These are phyloP conservation scores for Thamnophis sirtalis DNA, from an alignment of 2,113 vertebrate genomes.

Conservation along the genomic window DNA sequence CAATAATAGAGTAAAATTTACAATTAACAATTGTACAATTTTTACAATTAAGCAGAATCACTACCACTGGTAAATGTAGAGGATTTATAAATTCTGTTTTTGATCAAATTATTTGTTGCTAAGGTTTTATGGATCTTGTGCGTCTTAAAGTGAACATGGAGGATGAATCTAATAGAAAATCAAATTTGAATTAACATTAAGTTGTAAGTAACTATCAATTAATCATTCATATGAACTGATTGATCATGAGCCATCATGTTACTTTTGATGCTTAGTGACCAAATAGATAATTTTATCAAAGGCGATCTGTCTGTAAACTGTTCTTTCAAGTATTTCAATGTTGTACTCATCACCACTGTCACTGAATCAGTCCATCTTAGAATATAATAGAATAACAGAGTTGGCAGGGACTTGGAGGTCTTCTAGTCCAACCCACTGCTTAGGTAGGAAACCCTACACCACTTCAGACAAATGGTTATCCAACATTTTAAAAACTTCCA, in stretches of 20 bases:
- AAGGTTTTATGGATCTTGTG: background rate
- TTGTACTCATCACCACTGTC: background rate
- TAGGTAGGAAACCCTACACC: too few species aligned
- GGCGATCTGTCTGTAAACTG: background rate
- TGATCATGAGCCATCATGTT: background rate
- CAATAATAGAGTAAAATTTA: background rate
- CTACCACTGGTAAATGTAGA: background rate
- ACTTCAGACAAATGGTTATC: too few species aligned
- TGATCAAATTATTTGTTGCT: background rate
- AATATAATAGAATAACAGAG: too few species aligned
- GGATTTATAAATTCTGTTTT: background rate
- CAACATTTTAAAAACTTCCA: too few species aligned
- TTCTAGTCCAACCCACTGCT: too few species aligned
- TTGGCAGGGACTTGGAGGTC: too few species aligned
- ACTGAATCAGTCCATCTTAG: too few species aligned
- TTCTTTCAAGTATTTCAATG: background rate
- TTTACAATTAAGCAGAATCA: background rate
- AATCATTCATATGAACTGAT: background rate
- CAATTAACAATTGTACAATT: background rate
- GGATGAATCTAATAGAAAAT: background rate
- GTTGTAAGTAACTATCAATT: background rate
- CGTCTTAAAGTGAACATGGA: background rate
- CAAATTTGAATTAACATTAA: background rate
- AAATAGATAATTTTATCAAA: background rate
- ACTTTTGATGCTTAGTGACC: background rate